Evolutionary conservation across 2,113 vertebrate genomes (phyloP).

Genomic region (Dascyllus trimaculatus): DNA sequence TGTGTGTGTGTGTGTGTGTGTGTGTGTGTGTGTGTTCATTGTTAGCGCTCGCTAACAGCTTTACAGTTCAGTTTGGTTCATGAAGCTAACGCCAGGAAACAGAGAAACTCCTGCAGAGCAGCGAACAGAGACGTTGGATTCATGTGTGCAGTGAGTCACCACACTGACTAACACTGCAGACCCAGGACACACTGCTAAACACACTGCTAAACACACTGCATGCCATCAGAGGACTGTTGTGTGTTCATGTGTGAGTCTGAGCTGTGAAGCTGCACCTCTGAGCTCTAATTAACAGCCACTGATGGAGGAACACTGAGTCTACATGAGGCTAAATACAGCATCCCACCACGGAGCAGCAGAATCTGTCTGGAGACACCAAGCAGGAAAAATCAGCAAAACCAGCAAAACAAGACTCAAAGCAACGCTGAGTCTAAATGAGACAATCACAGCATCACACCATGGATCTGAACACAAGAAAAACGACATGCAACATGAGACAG

Average conservation of each 20-base stretch:
- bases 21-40: conserved; percentile 2
- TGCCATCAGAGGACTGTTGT: conserved; percentile 9
- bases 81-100: conserved; percentile 46
- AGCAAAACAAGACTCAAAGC: too few relatives aligned
- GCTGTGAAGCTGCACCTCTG: too few relatives aligned
- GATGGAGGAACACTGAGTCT: too few relatives aligned
- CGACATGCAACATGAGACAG: too few relatives aligned
- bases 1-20: conserved; percentile 10
- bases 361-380: too few relatives aligned
- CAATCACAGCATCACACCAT: too few relatives aligned
- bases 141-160: conserved; percentile 51
- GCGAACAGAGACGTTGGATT: conserved; percentile 38
- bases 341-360: too few relatives aligned
- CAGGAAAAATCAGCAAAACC: too few relatives aligned
- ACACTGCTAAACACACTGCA: conserved; percentile 27
- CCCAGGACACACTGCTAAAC: conserved; percentile 9
- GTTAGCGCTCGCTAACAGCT: conserved; percentile 45
- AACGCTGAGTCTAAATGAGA: too few relatives aligned
- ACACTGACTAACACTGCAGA: conserved; percentile 32
- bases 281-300: too few relatives aligned
- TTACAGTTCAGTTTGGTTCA: conserved; percentile 39
- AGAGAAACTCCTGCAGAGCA: conserved; percentile 53
- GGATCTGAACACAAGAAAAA: too few relatives aligned
- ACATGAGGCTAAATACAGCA: too few relatives aligned
- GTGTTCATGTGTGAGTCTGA: not conserved